Percentiles rank a stretch among this genome's conserved stretches.
Conservation (phyloP, 2,888 invertebrate genomes). For the Stenoptilia bipunctidactyla region DNA sequence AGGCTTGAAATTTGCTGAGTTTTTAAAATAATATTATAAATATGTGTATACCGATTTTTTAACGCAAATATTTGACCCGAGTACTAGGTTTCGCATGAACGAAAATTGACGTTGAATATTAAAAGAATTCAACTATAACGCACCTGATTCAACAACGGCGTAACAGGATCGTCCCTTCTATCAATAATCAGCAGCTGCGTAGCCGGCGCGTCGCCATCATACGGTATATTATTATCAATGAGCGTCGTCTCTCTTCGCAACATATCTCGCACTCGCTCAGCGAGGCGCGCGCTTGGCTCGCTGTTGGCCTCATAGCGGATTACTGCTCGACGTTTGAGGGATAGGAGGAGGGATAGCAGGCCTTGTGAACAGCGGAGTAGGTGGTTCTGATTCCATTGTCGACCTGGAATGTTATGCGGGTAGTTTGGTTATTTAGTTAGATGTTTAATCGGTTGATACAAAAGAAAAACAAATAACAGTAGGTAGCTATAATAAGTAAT, state of each 20-base stretch:
- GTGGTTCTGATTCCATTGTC: slow-evolving; percentile 82
- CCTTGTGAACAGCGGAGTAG: slow-evolving; percentile 88
- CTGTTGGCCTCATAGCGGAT: slow-evolving; percentile 92
- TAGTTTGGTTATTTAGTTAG: too few species aligned
- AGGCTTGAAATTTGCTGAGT: too few species aligned
- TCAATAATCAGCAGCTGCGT: slow-evolving; percentile 92
- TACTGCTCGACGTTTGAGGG: slow-evolving; percentile 90
- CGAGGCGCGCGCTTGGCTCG: slow-evolving; percentile 85
- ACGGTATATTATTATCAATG: slow-evolving; percentile 86
- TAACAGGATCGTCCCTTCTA: slow-evolving; percentile 93
- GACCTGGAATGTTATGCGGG: slow-evolving; percentile 56
- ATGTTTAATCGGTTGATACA: too few species aligned
- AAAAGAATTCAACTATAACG: too few species aligned
- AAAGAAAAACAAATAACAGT: too few species aligned
- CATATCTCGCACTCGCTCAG: slow-evolving; percentile 87
- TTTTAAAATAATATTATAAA: too few species aligned
- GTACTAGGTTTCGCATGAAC: too few species aligned
- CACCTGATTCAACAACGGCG: slow-evolving; percentile 92
- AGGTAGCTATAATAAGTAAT: too few species aligned
- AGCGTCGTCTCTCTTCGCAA: slow-evolving; percentile 89
- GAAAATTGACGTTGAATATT: too few species aligned
- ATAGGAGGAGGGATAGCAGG: slow-evolving; percentile 85
- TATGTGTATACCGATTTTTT: too few species aligned
- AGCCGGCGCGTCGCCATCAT: slow-evolving; percentile 80
- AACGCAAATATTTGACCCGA: too few species aligned